Percentiles rank a stretch among this genome's conserved stretches.
These are phyloP conservation scores for Stylophora pistillata DNA, from an alignment of 64 coral and sea anemone species.

Conservation along the genomic window DNA sequence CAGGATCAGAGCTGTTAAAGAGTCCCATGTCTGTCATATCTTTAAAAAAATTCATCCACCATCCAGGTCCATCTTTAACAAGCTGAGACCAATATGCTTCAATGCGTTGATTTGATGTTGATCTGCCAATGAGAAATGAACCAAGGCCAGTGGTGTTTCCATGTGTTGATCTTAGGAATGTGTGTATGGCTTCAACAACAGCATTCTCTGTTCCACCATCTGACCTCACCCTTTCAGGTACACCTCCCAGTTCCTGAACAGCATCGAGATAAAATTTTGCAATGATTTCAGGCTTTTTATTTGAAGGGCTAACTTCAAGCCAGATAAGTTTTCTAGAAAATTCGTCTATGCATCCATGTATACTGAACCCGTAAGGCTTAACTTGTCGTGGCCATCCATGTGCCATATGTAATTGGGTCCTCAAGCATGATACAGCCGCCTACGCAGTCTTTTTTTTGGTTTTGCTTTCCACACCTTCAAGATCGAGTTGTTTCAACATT, in stretches of 20 bases:
- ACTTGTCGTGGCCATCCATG: background rate
- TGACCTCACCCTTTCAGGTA: conserved; percentile 27
- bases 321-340: conserved; percentile 1
- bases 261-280: conserved; percentile 18
- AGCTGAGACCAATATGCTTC: conserved; percentile 40
- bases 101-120: conserved; percentile 17
- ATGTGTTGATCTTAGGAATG: conserved; percentile 22
- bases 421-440: background rate
- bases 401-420: conserved; percentile 3
- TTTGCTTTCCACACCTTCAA: background rate
- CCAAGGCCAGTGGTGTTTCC: background rate
- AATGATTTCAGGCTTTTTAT: background rate
- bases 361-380: background rate
- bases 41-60: conserved; percentile 41
- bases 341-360: background rate
- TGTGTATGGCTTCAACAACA: conserved; percentile 17
- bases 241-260: background rate
- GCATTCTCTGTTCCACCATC: conserved; percentile 38
- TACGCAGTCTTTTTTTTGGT: background rate
- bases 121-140: conserved; percentile 25
- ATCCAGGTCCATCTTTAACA: conserved; percentile 22
- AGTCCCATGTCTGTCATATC: conserved; percentile 16
- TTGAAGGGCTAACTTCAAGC: conserved; percentile 2
- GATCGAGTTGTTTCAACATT: background rate
- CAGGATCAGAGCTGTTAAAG: conserved; percentile 11